Evolutionary conservation across 2,113 vertebrate species (phyloP).

Genomic region (Gulo gulo): DNA sequence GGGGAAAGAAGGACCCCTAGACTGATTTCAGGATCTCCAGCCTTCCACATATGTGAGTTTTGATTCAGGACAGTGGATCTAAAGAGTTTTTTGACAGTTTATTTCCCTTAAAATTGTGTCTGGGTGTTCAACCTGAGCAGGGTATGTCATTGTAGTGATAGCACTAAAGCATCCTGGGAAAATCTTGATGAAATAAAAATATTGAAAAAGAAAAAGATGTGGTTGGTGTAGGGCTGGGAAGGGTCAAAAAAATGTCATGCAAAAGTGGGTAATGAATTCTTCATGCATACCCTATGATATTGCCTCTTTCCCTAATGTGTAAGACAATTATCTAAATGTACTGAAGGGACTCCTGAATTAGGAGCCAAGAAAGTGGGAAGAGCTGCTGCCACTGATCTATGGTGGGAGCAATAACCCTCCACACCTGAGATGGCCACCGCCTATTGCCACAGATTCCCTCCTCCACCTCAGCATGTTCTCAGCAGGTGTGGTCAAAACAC

Average conservation of each 20-base stretch:
- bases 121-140: background rate
- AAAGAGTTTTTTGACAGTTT: background rate
- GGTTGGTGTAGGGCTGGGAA: background rate
- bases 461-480: background rate
- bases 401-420: background rate
- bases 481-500: background rate
- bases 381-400: background rate
- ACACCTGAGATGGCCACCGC: too few relatives aligned
- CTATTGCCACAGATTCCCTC: background rate
- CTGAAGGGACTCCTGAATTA: background rate
- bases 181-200: background rate
- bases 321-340: background rate
- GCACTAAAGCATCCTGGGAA: background rate
- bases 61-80: background rate
- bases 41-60: background rate
- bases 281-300: constrained; percentile 14
- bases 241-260: background rate
- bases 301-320: constrained; percentile 27
- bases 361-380: background rate
- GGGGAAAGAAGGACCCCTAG: background rate
- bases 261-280: constrained; percentile 44
- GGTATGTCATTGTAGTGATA: background rate
- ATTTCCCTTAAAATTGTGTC: background rate
- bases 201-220: background rate
- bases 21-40: background rate